Evolutionary conservation across 2,888 invertebrate species (phyloP).

Genomic region (Drosophila algonquin): DNA sequence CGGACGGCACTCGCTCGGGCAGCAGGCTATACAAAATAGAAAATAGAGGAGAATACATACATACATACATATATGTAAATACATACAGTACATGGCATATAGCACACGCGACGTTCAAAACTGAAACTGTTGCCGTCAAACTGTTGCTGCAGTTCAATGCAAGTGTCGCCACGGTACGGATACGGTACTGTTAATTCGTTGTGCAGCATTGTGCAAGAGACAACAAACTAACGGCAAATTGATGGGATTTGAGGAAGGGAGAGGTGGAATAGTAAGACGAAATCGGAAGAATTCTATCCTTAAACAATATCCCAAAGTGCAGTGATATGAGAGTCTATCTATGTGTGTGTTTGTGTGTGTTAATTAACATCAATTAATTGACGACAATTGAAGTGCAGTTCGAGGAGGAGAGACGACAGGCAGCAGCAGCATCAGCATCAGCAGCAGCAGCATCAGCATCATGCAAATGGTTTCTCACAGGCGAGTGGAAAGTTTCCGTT

Average conservation of each 20-base stretch:
- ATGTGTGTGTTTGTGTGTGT: conserved; percentile 15
- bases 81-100: background rate
- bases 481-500: conserved; percentile 73
- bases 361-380: conserved; percentile 66
- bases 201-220: background rate
- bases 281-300: conserved; percentile 33
- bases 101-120: background rate
- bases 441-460: conserved; percentile 39
- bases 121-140: conserved; percentile 3
- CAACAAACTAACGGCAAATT: background rate
- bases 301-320: conserved; percentile 52
- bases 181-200: background rate
- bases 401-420: background rate
- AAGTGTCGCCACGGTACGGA: conserved; percentile 5
- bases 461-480: conserved; percentile 50
- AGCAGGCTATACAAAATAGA: conserved; percentile 43
- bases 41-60: background rate
- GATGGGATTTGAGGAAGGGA: background rate
- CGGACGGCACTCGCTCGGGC: conserved; percentile 60
- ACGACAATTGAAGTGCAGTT: conserved; percentile 68
- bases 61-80: background rate
- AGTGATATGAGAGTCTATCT: conserved; percentile 1
- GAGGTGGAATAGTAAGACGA: conserved; percentile 1
- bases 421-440: conserved; percentile 30
- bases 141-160: conserved; percentile 11